A percentile compares a stretch with the other conserved stretches of the same genome.
phyloP scores from a whole-genome alignment of 2,797 vertebrate species.

The Cyclopterus lumpus region DNA sequence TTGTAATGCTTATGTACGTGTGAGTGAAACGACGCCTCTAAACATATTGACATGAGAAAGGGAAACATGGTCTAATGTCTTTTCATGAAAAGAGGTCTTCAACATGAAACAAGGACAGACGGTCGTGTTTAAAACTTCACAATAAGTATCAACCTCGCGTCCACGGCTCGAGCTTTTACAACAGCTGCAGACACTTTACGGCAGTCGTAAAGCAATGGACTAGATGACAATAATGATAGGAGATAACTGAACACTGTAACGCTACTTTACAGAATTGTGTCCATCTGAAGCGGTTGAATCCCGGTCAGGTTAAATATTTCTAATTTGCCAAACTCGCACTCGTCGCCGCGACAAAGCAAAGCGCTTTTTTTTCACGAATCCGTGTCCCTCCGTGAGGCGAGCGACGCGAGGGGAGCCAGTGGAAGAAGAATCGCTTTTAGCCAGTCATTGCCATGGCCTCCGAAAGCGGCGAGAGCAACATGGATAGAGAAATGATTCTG shows the following conservation, averaged over 20 bases:
- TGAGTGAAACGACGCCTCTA: fast-evolving
- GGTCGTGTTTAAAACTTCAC: background rate
- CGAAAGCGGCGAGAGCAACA: conserved; percentile 89
- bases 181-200: conserved; percentile 69
- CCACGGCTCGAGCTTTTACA: conserved; percentile 33
- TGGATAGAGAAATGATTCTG: conserved; percentile 98
- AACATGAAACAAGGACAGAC: background rate
- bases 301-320: conserved; percentile 46
- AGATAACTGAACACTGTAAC: conserved; percentile 78
- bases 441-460: conserved; percentile 95
- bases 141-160: background rate
- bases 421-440: conserved; percentile 80
- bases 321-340: conserved; percentile 30
- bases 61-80: background rate
- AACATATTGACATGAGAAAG: background rate
- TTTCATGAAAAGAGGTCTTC: background rate
- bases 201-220: conserved; percentile 77
- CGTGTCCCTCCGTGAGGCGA: conserved; percentile 69
- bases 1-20: background rate
- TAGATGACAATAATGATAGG: conserved; percentile 77
- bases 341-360: conserved; percentile 35
- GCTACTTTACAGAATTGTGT: conserved; percentile 63
- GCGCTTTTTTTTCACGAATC: conserved; percentile 52
- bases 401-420: conserved; percentile 71
- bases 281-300: conserved; percentile 48